Conservation (phyloP, 2,888 invertebrate genomes). For the Acanthosepion pharaonis region DNA sequence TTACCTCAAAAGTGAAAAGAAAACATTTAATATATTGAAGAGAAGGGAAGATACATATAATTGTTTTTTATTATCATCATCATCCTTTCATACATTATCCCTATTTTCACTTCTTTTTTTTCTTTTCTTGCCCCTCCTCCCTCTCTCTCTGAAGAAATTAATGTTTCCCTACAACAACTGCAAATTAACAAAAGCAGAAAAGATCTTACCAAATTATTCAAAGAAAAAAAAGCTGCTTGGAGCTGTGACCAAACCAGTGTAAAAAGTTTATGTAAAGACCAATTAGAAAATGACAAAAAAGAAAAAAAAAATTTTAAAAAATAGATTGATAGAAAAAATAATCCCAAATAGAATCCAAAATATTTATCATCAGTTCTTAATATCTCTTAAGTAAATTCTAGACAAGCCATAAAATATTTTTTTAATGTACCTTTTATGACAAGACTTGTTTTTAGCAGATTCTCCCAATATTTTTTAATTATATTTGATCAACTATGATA, state of each 20-base stretch:
- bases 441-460: neutral
- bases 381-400: neutral
- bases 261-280: neutral
- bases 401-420: neutral
- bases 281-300: neutral
- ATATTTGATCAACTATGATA: neutral
- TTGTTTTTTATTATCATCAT: neutral
- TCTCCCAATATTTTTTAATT: neutral
- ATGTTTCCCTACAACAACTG: neutral
- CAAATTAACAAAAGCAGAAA: neutral
- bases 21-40: neutral
- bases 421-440: neutral
- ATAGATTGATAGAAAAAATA: neutral
- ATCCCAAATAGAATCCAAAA: neutral
- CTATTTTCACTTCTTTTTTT: neutral
- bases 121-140: too few relatives aligned
- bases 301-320: neutral
- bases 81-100: neutral
- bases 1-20: neutral
- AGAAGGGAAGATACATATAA: neutral
- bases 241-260: neutral
- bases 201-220: neutral
- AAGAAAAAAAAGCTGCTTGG: neutral
- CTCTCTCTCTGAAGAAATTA: neutral
- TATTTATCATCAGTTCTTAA: neutral